These are phyloP conservation scores for Calameuta filiformis DNA, from an alignment of 2,888 invertebrate genomes.

Conservation along the genomic window DNA sequence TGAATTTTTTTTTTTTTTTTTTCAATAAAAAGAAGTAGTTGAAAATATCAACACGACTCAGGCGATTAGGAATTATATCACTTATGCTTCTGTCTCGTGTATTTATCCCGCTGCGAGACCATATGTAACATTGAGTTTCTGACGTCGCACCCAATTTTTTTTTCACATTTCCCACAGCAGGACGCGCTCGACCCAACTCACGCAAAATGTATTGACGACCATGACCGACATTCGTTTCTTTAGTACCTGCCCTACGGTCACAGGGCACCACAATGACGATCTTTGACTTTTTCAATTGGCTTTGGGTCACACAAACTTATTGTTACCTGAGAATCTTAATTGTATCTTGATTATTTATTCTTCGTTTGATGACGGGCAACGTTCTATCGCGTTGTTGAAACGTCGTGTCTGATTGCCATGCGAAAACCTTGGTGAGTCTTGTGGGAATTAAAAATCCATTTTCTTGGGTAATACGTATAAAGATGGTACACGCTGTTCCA, in stretches of 20 bases:
- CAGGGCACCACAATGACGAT: not conserved
- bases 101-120: not conserved
- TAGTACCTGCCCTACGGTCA: not conserved
- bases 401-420: not conserved
- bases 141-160: conserved; percentile 6
- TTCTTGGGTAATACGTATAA: not conserved
- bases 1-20: not conserved
- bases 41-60: not conserved
- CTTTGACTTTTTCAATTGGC: not conserved
- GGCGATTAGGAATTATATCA: not conserved
- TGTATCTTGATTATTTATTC: not conserved
- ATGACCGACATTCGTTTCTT: conserved; percentile 13
- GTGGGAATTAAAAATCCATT: not conserved
- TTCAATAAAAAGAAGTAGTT: not conserved
- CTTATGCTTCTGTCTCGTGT: not conserved
- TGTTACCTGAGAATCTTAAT: not conserved
- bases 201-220: conserved; percentile 8
- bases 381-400: not conserved
- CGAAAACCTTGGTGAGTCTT: not conserved
- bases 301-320: not conserved
- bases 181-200: not conserved
- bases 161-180: not conserved
- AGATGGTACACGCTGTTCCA: not conserved
- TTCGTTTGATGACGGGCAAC: not conserved
- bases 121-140: not conserved